phyloP scores from a whole-genome alignment of 2,888 invertebrate species.

The Phasia obesa region DNA sequence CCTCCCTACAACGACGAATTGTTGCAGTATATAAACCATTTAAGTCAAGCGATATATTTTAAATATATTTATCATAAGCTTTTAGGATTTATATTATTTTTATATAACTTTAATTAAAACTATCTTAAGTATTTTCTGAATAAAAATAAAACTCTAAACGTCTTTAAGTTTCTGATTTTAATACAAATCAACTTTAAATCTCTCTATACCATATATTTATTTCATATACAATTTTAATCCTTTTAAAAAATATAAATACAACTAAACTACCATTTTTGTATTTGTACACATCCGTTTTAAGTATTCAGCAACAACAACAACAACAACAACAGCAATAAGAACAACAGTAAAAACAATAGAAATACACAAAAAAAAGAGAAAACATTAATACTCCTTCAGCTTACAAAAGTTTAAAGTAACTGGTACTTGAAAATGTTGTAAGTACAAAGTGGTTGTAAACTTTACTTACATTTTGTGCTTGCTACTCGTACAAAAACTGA shows the following conservation, averaged over 20 bases:
- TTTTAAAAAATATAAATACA: slow-evolving; percentile 20
- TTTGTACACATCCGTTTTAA: slow-evolving; percentile 51
- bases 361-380: background rate
- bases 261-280: slow-evolving; percentile 16
- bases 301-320: slow-evolving; percentile 41
- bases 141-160: background rate
- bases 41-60: too few relatives aligned
- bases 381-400: slow-evolving; percentile 43
- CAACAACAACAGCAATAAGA: slow-evolving; percentile 3
- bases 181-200: slow-evolving; percentile 44
- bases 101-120: too few relatives aligned
- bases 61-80: too few relatives aligned
- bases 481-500: slow-evolving; percentile 36
- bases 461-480: slow-evolving; percentile 52
- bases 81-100: too few relatives aligned
- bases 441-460: slow-evolving; percentile 64
- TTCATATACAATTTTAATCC: slow-evolving; percentile 26
- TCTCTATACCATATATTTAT: slow-evolving; percentile 18
- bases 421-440: slow-evolving; percentile 57
- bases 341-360: too few relatives aligned
- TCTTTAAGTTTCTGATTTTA: background rate
- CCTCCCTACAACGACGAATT: too few relatives aligned
- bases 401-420: slow-evolving; percentile 54
- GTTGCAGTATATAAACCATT: too few relatives aligned
- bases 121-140: background rate